Percentiles rank a stretch among this genome's conserved stretches.
Conservation (phyloP, 2,797 vertebrate genomes). For the Diceros bicornis region DNA sequence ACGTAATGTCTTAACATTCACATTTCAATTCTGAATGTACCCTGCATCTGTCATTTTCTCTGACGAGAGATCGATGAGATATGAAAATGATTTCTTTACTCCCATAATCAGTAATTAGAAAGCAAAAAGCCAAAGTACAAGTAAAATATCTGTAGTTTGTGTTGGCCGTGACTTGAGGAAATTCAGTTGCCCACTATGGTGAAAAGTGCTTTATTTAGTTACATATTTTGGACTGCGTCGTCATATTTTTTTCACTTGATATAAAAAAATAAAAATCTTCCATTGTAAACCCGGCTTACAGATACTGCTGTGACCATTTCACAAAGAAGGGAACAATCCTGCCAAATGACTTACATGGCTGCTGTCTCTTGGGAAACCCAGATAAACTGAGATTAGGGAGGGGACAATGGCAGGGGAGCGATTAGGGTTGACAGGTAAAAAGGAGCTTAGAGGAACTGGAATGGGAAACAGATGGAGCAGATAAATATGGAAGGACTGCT, state of each 20-base stretch:
- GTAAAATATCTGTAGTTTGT: background rate
- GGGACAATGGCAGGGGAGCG: background rate
- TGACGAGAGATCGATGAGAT: conserved; percentile 36
- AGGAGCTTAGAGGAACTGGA: conserved; percentile 50
- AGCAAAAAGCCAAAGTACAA: background rate
- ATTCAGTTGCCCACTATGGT: background rate
- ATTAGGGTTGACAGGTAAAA: conserved; percentile 43
- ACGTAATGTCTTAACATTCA: conserved; percentile 51
- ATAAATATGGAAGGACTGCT: conserved; percentile 59
- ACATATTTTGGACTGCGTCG: background rate
- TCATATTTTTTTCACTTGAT: background rate
- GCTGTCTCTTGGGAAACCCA: conserved; percentile 53
- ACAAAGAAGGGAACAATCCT: background rate
- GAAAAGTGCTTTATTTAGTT: conserved; percentile 3
- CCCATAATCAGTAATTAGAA: conserved; percentile 56
- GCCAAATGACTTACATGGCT: background rate
- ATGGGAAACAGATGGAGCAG: conserved; percentile 75
- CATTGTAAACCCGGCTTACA: conserved; percentile 12
- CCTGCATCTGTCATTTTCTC: conserved; percentile 70
- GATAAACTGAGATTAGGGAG: conserved; percentile 44
- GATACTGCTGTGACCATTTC: conserved; percentile 16
- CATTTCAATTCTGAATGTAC: conserved; percentile 72
- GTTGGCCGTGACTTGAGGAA: conserved; percentile 10
- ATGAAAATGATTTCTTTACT: conserved; percentile 47
- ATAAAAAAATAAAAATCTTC: conserved; percentile 25